Evolutionary conservation across 2,113 vertebrate genomes (phyloP).

Genomic region (Vireo altiloquus): DNA sequence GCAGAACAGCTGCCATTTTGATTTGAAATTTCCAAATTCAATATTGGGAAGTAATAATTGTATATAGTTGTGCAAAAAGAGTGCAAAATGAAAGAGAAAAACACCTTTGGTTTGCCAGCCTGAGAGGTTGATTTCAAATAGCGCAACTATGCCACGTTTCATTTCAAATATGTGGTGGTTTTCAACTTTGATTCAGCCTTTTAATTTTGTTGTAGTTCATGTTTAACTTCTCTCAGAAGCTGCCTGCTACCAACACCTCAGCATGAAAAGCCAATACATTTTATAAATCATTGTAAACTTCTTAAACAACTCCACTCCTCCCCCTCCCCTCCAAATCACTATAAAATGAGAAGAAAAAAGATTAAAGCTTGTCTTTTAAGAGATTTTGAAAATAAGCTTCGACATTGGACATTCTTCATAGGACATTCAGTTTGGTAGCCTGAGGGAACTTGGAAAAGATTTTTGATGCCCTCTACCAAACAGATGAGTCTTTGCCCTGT

Average conservation of each 20-base stretch:
- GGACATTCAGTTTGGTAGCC: background rate
- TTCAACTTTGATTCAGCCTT: background rate
- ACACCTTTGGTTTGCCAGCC: background rate
- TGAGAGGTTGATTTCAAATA: background rate
- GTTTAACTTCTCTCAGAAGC: background rate
- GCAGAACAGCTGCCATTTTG: background rate
- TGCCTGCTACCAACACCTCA: background rate
- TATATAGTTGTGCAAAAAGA: background rate
- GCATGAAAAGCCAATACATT: background rate
- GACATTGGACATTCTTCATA: background rate
- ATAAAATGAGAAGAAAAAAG: background rate
- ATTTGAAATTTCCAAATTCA: background rate
- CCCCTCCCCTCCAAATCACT: fast-evolving
- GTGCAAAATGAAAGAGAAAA: background rate
- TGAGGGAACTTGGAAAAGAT: background rate
- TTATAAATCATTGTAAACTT: background rate
- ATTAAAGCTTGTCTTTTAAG: background rate
- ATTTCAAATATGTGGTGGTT: background rate
- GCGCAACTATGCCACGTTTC: background rate
- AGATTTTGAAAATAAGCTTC: background rate
- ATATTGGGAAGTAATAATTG: background rate
- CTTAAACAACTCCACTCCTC: background rate
- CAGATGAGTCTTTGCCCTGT: background rate
- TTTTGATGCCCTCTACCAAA: background rate
- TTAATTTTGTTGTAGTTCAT: background rate